A percentile compares a stretch with the other conserved stretches of the same genome.
phyloP scores from a whole-genome alignment of 2,888 invertebrate species.

The Octonoba sinensis region DNA sequence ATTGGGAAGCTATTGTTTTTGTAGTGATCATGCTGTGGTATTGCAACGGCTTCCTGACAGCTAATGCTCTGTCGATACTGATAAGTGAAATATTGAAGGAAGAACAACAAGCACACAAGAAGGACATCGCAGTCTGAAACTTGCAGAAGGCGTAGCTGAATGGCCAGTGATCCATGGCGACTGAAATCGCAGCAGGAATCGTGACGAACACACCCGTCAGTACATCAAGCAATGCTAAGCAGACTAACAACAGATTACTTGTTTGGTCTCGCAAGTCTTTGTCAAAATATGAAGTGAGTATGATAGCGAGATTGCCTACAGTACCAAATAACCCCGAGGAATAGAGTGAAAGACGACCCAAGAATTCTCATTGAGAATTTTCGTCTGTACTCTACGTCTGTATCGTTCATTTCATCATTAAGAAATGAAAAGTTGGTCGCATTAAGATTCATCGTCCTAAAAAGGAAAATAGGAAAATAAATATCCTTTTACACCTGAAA shows the following conservation, averaged over 20 bases:
- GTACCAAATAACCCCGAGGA: slow-evolving; percentile 26
- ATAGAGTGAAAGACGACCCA: slow-evolving; percentile 13
- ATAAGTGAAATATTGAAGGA: slow-evolving; percentile 71
- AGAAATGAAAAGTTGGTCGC: no score
- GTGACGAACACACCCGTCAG: slow-evolving; percentile 37
- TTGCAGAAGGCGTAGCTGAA: slow-evolving; percentile 66
- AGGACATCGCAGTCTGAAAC: slow-evolving; percentile 69
- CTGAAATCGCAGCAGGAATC: slow-evolving; percentile 30
- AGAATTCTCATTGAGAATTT: slow-evolving; percentile 5
- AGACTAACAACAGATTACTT: slow-evolving; percentile 29
- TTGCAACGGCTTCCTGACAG: slow-evolving; percentile 68
- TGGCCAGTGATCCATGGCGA: slow-evolving; percentile 42
- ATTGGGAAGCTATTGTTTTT: slow-evolving; percentile 1
- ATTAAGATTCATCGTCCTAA: no score
- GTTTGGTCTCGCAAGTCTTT: slow-evolving; percentile 27
- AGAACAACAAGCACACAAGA: slow-evolving; percentile 70
- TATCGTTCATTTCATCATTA: no score
- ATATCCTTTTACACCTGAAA: no score
- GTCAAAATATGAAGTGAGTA: slow-evolving; percentile 16
- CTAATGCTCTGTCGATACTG: slow-evolving; percentile 70
- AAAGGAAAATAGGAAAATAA: no score
- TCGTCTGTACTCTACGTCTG: not conserved
- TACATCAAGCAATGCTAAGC: slow-evolving; percentile 29
- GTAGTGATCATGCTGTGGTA: slow-evolving; percentile 67
- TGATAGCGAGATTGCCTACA: slow-evolving; percentile 28